Percentiles rank a stretch among this genome's conserved stretches.
Evolutionary conservation across 1,140 invertebrate genomes (phyloP).

Genomic region (Drosophila leontia): DNA sequence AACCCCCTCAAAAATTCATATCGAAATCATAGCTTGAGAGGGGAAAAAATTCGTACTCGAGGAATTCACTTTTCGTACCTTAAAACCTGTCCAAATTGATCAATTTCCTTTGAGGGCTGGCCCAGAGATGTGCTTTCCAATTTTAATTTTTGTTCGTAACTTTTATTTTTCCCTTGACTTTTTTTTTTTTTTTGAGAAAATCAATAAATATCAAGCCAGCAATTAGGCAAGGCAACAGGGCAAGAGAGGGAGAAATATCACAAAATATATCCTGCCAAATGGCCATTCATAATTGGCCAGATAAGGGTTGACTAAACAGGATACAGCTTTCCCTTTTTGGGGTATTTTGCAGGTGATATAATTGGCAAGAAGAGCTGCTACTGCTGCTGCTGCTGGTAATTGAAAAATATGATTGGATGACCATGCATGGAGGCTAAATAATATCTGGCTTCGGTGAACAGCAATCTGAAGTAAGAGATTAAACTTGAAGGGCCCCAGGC

Average conservation of each 20-base stretch:
- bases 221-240: conserved; percentile 31
- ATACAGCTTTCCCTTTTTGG: conserved; percentile 12
- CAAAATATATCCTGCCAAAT: conserved; percentile 46
- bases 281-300: conserved; percentile 47
- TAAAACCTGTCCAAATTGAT: conserved; percentile 27
- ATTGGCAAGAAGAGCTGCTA: conserved; percentile 30
- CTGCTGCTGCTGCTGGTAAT: conserved; percentile 15
- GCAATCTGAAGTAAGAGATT: conserved; percentile 1
- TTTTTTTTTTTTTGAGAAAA: conserved; percentile 4
- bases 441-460: not conserved
- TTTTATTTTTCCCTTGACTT: not conserved
- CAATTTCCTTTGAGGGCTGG: conserved; percentile 40
- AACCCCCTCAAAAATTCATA: conserved; percentile 9
- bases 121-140: conserved; percentile 15
- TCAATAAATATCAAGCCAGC: conserved; percentile 33
- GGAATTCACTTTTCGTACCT: not conserved
- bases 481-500: not conserved
- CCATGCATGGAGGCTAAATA: conserved; percentile 9
- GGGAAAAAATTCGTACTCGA: conserved; percentile 4
- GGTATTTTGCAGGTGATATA: conserved; percentile 37
- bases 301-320: conserved; percentile 25
- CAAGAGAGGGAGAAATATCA: conserved; percentile 9
- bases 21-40: conserved; percentile 2
- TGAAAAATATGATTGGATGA: conserved; percentile 40
- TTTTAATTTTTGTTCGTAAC: conserved; percentile 14